Evolutionary conservation across 1,140 invertebrate species (phyloP), one percentile per base, ranked within the genome.

Genomic region (Drosophila nasuta): DNA sequence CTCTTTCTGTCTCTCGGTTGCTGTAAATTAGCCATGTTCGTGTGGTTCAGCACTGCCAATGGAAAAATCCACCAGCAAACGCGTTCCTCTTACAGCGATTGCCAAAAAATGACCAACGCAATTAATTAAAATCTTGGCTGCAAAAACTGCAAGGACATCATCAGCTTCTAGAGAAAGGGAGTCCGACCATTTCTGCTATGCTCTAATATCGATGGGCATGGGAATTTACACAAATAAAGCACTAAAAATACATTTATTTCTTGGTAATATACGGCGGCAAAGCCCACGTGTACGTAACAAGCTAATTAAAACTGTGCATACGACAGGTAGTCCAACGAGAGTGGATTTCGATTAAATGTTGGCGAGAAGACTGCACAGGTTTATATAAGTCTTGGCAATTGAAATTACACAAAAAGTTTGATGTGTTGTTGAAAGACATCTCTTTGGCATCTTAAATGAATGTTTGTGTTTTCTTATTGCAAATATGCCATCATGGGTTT

Each of bases 81-180:
- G 15, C 33, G 25, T 4, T 20, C 8, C 17, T 5, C 4, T 10
- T 0, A 15, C 65, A 13, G 10, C 28, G 46, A 52, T 63, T 62
- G 49, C n/a, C 68, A 52, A 79, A 87, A 82, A 87, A 70, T 77
- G 68, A 70, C 66, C 51, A 80, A 76, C 56, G 74, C 80, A 87
- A 89, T 88, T 87, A 87, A 87, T 87, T 87, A 87, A 87, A 87
- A 87, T 88, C 68, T 88, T 88, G 83, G 46, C 59, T 45, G 75
- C 60, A 63, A 56, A 78, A 68, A 59, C 45, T 71, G 45, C 74
- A 65, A 33, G 38, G 69, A 56, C 20, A 43, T 52, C 30, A 20
- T 3, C 20, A 20, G 20, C 1, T 20, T 20, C 20, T 20, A 20
- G 20, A 17, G 11, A 62, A 38, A 11, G 35, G 35, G 7, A 38